A percentile compares a stretch with the other conserved stretches of the same genome.
Conservation (phyloP, 2,113 vertebrate genomes). For the Thryonomys swinderianus region DNA sequence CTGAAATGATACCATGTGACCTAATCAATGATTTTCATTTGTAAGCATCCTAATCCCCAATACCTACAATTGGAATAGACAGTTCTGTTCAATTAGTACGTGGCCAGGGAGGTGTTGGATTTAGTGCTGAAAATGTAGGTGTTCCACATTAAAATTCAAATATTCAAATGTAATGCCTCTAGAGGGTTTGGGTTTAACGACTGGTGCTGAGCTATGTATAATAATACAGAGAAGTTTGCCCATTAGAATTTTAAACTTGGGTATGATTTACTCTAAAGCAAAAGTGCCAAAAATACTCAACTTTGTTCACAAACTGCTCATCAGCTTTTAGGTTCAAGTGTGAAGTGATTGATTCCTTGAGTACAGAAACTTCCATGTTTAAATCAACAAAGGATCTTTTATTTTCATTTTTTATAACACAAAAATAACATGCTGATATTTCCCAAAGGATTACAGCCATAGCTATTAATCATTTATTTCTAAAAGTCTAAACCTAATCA, state of each 20-base stretch:
- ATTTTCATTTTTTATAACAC: constrained; percentile 27
- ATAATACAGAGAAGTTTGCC: constrained; percentile 66
- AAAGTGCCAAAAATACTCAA: constrained; percentile 72
- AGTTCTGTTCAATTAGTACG: constrained; percentile 79
- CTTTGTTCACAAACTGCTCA: constrained; percentile 69
- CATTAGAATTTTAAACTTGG: constrained; percentile 79
- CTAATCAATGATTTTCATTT: constrained; percentile 78
- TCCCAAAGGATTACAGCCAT: not conserved
- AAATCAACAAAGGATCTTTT: constrained; percentile 24
- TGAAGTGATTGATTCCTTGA: constrained; percentile 58
- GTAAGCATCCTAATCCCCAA: constrained; percentile 72
- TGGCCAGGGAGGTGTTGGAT: constrained; percentile 71
- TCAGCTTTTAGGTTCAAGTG: constrained; percentile 57
- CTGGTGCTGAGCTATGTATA: constrained; percentile 64
- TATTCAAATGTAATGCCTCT: not conserved
- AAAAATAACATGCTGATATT: constrained; percentile 45
- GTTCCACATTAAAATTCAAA: constrained; percentile 66
- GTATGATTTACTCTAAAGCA: constrained; percentile 69
- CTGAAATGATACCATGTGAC: constrained; percentile 71
- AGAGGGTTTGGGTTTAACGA: not conserved
- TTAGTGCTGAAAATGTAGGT: constrained; percentile 71
- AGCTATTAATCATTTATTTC: constrained; percentile 51
- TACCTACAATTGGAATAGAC: constrained; percentile 76
- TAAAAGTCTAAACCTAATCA: constrained; percentile 39
- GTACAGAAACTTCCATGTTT: not conserved